These are phyloP conservation scores for Paradisaea rubra DNA, from an alignment of 2,113 vertebrate genomes.

Conservation along the genomic window DNA sequence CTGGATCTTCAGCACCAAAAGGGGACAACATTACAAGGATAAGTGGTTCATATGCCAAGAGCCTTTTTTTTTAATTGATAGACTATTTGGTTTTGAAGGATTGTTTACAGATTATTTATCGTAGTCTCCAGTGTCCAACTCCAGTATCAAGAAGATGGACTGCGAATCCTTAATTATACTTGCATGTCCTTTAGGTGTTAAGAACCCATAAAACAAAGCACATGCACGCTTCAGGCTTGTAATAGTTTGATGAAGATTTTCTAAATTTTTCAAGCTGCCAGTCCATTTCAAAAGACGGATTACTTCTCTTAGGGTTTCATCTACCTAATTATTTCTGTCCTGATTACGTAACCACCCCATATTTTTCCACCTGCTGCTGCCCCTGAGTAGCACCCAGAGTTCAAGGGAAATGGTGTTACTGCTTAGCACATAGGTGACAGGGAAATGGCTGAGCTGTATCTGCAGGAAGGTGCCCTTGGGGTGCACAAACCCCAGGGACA, in stretches of 20 bases:
- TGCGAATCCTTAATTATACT: constrained; percentile 64
- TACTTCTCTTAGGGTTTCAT: constrained; percentile 65
- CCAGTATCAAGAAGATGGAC: constrained; percentile 64
- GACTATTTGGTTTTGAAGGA: constrained; percentile 43
- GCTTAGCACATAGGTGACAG: background rate
- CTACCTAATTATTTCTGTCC: constrained; percentile 72
- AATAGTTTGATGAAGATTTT: constrained; percentile 74
- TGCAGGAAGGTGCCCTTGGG: background rate
- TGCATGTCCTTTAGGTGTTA: constrained; percentile 41
- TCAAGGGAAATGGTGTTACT: background rate
- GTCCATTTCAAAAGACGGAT: constrained; percentile 67
- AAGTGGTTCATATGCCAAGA: background rate
- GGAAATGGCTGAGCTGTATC: fast-evolving
- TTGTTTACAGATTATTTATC: constrained; percentile 60
- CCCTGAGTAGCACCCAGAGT: background rate
- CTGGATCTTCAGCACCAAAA: background rate
- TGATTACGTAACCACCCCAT: constrained; percentile 62
- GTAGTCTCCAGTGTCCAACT: constrained; percentile 35
- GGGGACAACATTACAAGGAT: background rate
- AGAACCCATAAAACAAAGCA: constrained; percentile 65
- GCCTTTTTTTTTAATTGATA: constrained; percentile 33
- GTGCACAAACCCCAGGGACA: background rate
- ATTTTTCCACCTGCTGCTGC: constrained; percentile 47
- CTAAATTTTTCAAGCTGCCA: constrained; percentile 74
- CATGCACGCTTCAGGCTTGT: constrained; percentile 25